A percentile compares a stretch with the other conserved stretches of the same genome.
Evolutionary conservation across 1,140 invertebrate species (phyloP).

Genomic region (Drosophila pseudoananassae): DNA sequence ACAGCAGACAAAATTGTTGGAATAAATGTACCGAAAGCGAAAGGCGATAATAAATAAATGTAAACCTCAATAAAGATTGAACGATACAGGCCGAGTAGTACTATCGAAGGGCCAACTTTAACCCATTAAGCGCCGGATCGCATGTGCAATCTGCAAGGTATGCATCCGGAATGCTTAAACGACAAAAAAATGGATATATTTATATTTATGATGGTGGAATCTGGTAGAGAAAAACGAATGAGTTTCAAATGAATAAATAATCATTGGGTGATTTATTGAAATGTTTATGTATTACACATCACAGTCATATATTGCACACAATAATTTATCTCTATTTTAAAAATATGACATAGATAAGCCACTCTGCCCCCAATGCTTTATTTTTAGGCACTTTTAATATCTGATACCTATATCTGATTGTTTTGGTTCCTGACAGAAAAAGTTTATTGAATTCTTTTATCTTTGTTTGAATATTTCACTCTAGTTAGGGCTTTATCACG

Average conservation of each 20-base stretch:
- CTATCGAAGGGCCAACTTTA: slow-evolving; percentile 24
- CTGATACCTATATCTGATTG: background rate
- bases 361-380: background rate
- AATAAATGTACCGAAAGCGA: slow-evolving; percentile 53
- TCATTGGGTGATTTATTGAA: background rate
- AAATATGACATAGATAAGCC: background rate
- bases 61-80: slow-evolving; percentile 39
- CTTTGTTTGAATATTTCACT: slow-evolving; percentile 23
- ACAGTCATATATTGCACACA: background rate
- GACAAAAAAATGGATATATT: background rate
- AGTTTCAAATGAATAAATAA: background rate
- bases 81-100: slow-evolving; percentile 11
- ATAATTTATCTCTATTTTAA: slow-evolving; percentile 1
- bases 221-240: slow-evolving; percentile 1
- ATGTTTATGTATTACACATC: no score
- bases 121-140: slow-evolving; percentile 17
- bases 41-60: slow-evolving; percentile 52
- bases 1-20: slow-evolving; percentile 40
- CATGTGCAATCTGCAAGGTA: background rate
- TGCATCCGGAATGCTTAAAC: background rate
- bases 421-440: background rate
- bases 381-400: background rate
- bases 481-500: slow-evolving; percentile 24
- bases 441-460: slow-evolving; percentile 18
- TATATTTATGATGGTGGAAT: background rate